Conservation (phyloP, 2,797 vertebrate genomes). For the Bovichtus variegatus region DNA sequence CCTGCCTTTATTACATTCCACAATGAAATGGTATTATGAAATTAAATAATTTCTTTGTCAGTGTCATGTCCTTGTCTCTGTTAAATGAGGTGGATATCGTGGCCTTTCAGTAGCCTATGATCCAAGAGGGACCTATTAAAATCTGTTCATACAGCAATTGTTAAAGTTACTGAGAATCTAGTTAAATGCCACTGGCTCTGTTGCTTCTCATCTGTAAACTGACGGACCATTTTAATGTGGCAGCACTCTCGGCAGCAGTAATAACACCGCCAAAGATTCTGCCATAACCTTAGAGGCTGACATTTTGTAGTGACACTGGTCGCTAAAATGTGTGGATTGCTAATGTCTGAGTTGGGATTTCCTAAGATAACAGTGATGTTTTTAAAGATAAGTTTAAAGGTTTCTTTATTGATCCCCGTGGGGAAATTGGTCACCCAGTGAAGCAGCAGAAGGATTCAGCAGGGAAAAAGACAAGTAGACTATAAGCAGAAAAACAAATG, state of each 20-base stretch:
- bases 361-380: conserved; percentile 22
- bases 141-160: conserved; percentile 75
- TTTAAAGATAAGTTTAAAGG: conserved; percentile 26
- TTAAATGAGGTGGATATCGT: conserved; percentile 75
- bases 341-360: conserved; percentile 46
- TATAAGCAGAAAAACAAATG: conserved; percentile 30
- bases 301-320: conserved; percentile 59
- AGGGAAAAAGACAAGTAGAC: conserved; percentile 13
- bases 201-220: conserved; percentile 76
- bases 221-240: conserved; percentile 70
- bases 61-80: conserved; percentile 68
- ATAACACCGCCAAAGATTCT: conserved; percentile 61
- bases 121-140: conserved; percentile 82
- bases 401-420: conserved; percentile 39
- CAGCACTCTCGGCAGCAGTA: conserved; percentile 49
- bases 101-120: conserved; percentile 75
- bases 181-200: conserved; percentile 80
- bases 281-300: conserved; percentile 61
- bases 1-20: conserved; percentile 53
- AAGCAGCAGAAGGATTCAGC: conserved; percentile 19
- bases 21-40: conserved; percentile 61
- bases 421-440: conserved; percentile 31
- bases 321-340: conserved; percentile 36
- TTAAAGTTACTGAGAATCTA: conserved; percentile 74
- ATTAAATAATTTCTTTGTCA: conserved; percentile 52